phyloP scores from a whole-genome alignment of 2,797 vertebrate species.

The Enteromius paludinosus region DNA sequence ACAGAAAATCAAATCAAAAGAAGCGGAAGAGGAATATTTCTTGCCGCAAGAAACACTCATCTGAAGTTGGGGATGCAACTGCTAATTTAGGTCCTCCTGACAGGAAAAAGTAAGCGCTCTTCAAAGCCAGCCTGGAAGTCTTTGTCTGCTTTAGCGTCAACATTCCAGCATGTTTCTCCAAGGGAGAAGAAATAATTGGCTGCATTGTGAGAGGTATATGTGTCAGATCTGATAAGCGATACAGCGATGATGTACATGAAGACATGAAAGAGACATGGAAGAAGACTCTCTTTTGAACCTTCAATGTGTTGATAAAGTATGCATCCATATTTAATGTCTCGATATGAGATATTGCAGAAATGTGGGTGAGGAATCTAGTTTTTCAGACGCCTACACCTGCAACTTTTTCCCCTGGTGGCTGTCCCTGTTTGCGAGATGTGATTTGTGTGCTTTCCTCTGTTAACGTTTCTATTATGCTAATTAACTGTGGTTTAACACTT shows the following conservation, averaged over 20 bases:
- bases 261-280: slow-evolving; percentile 52
- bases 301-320: slow-evolving; percentile 44
- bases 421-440: slow-evolving; percentile 56
- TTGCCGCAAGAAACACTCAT: slow-evolving; percentile 43
- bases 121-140: slow-evolving; percentile 70
- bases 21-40: slow-evolving; percentile 28
- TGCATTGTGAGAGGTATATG: slow-evolving; percentile 64
- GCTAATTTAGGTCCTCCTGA: slow-evolving; percentile 54
- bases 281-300: slow-evolving; percentile 55
- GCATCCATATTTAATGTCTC: slow-evolving; percentile 51
- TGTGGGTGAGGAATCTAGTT: slow-evolving; percentile 35
- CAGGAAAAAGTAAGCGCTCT: slow-evolving; percentile 59
- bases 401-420: slow-evolving; percentile 46
- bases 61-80: slow-evolving; percentile 51
- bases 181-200: slow-evolving; percentile 76
- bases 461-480: slow-evolving; percentile 68
- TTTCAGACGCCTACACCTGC: slow-evolving; percentile 39
- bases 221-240: slow-evolving; percentile 67
- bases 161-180: slow-evolving; percentile 61
- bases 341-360: slow-evolving; percentile 40
- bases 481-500: slow-evolving; percentile 63
- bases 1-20: slow-evolving; percentile 40
- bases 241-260: slow-evolving; percentile 60
- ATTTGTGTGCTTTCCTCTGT: slow-evolving; percentile 54
- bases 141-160: slow-evolving; percentile 74